Conservation (phyloP, 1,140 invertebrate genomes). For the Drosophila paulistorum region DNA sequence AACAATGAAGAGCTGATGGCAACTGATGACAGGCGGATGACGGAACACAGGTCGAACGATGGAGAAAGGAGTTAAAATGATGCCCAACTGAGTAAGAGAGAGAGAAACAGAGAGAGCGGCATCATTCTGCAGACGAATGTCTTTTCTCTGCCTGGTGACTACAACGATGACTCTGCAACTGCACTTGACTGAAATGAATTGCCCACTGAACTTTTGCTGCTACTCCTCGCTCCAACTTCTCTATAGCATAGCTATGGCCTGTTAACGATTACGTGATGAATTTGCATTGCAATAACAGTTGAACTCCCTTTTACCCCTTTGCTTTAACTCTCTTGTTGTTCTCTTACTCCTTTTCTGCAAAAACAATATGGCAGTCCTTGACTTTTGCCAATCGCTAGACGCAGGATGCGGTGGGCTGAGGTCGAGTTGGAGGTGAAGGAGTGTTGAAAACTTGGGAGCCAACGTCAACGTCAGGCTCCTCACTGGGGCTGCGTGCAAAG, state of each 20-base stretch:
- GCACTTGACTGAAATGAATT: slow-evolving; percentile 68
- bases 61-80: slow-evolving; percentile 30
- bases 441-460: slow-evolving; percentile 19
- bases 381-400: slow-evolving; percentile 31
- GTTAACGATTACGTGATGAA: slow-evolving; percentile 70
- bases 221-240: not conserved
- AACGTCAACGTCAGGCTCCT: slow-evolving; percentile 42
- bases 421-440: not conserved
- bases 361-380: slow-evolving; percentile 53
- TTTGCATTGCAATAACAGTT: slow-evolving; percentile 63
- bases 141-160: slow-evolving; percentile 38
- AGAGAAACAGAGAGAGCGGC: not conserved
- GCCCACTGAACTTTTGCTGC: slow-evolving; percentile 23
- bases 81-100: slow-evolving; percentile 8
- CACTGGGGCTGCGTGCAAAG: slow-evolving; percentile 52
- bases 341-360: not conserved
- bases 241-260: slow-evolving; percentile 32
- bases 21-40: slow-evolving; percentile 17
- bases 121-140: slow-evolving; percentile 19
- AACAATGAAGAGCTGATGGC: slow-evolving; percentile 11
- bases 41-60: slow-evolving; percentile 31
- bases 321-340: too few species aligned
- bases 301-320: not conserved
- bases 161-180: slow-evolving; percentile 23
- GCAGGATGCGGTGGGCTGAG: not conserved